Evolutionary conservation across 2,797 vertebrate species (phyloP), one percentile per base, ranked within the genome.

Genomic region (Capromys pilorides): DNA sequence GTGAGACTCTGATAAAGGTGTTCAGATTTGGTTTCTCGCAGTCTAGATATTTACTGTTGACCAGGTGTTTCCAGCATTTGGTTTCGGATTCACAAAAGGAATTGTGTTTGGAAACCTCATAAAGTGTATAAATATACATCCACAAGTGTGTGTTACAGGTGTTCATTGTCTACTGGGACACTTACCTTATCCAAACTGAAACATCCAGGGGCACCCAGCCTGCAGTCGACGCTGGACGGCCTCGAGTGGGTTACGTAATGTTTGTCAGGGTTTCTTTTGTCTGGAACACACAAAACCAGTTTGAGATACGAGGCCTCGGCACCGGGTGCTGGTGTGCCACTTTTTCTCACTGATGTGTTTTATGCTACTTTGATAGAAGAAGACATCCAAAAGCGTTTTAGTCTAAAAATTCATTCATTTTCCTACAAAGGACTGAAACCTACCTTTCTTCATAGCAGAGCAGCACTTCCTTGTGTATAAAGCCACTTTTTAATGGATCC

Each of bases 11-110:
- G 98, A 98, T 98, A 98, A 98, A 97, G 96, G 97, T 98, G 95
- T 97, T 93, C 95, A 96, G 98, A 97, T 98, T 98, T 96, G 90
- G 26, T 98, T 98, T 98, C 98, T 98, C 97, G 94, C 85, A 51
- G 41, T 96, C 96, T 95, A 97, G 96, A 96, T 97, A 96, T 97
- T 97, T 97, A 97, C 97, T 97, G 95, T 96, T 98, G 96, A 95
- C 97, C 97, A 97, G 96, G 96, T 98, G 97, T 94, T 97, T 98
- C 96, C 97, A 96, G 96, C 95, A 66, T 88, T 82, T 96, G 95
- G 86, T 96, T 98, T 98, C 97, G 97, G 88, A 93, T 97, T 98
- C 97, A 96, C 97, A 97, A 97, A 97, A 97, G 95, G 96, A 98
- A 97, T 98, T 98, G 94, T 92, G 71, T 97, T 95, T 97, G 95